Evolutionary conservation across 1,140 invertebrate species (phyloP), one percentile per base, ranked within the genome.

Genomic region (Holotrichia oblita): DNA sequence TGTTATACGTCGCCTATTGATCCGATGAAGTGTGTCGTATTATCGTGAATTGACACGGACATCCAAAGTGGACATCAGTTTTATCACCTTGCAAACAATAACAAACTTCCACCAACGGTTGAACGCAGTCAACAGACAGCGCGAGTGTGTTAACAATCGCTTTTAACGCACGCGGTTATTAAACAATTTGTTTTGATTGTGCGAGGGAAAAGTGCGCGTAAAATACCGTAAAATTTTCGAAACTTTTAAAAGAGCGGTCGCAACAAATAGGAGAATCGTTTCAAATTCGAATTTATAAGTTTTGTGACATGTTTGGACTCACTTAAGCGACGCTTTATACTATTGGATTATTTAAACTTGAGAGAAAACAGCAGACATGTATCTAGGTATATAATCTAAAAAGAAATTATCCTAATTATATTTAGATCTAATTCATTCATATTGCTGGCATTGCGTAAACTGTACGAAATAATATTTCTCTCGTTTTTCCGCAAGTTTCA

Each of bases 361-460:
- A 24, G 55, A 64, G n/a, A 74, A 75, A 7, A 44, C 48, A 41
- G 78, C 78, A 64, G 73, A 55, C 44, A 79, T 79, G 78, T 79
- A 79, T 79, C 48, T 79, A 79, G 78, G 78, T 79, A 77, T 55
- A 17, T 17, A n/a, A n/a, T n/a, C n/a, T n/a, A n/a, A n/a, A n/a
- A n/a, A n/a, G n/a, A n/a, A n/a, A n/a, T n/a, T n/a, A n/a, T n/a
- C n/a, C n/a, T n/a, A n/a, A n/a, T n/a, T n/a, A n/a, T n/a, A n/a
- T n/a, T n/a, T n/a, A n/a, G n/a, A 74, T 14, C 4, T 9, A 22
- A 44, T 22, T 40, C n/a, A 12, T 42, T 41, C 41, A 41, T 14
- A 41, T 74, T 74, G 41, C 34, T 41, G 27, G 41, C 73, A 74
- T 74, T 74, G 73, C 73, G 10, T 74, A 41, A 74, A 74, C 34